These are phyloP conservation scores for Epicampocera succincta DNA, from an alignment of 2,888 invertebrate genomes.

Conservation along the genomic window DNA sequence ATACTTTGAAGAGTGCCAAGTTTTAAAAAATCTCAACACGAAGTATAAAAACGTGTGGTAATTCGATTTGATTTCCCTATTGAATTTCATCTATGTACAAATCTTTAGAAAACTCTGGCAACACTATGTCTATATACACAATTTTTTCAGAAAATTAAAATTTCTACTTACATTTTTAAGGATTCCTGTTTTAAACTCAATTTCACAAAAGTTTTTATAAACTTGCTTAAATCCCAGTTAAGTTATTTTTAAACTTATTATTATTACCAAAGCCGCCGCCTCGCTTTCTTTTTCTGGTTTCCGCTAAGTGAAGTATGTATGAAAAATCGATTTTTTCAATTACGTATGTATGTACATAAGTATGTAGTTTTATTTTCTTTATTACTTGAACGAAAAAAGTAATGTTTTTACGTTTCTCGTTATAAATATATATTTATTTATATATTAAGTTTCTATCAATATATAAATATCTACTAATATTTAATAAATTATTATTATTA, in stretches of 20 bases:
- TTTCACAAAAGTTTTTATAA: too few species aligned
- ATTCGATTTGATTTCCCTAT: too few species aligned
- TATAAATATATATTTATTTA: slow-evolving; percentile 72
- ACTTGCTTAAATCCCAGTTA: background rate
- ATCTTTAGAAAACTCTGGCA: too few species aligned
- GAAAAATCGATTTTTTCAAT: slow-evolving; percentile 70
- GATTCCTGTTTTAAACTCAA: too few species aligned
- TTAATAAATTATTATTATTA: slow-evolving; percentile 68
- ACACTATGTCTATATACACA: too few species aligned
- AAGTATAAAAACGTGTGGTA: too few species aligned
- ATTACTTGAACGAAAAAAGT: slow-evolving; percentile 71
- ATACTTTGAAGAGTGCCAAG: too few species aligned
- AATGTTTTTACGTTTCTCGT: slow-evolving; percentile 70
- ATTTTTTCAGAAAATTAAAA: too few species aligned
- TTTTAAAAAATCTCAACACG: too few species aligned
- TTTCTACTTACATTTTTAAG: too few species aligned
- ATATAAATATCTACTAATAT: slow-evolving; percentile 61
- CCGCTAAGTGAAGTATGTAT: slow-evolving; percentile 52
- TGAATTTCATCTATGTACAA: too few species aligned
- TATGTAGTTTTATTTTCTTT: slow-evolving; percentile 12
- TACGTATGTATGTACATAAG: slow-evolving; percentile 51
- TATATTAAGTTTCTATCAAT: slow-evolving; percentile 69
- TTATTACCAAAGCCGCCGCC: slow-evolving; percentile 68
- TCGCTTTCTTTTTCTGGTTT: slow-evolving; percentile 61
- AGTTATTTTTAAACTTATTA: slow-evolving; percentile 56